These are phyloP conservation scores for Kryptopterus vitreolus DNA, from an alignment of 2,797 vertebrate genomes.

Conservation along the genomic window DNA sequence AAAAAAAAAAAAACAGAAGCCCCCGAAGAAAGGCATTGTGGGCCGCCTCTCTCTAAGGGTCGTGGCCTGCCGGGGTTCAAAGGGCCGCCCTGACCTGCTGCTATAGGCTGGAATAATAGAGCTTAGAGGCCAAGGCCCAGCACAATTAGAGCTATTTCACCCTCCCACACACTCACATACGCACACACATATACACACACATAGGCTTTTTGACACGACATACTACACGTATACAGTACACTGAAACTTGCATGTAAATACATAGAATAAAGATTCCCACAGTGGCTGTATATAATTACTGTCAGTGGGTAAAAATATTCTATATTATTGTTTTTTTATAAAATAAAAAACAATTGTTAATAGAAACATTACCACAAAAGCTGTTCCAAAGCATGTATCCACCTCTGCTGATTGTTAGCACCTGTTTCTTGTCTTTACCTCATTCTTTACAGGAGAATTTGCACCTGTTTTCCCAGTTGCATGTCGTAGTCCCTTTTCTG, in stretches of 20 bases:
- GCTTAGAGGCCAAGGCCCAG: constrained; percentile 80
- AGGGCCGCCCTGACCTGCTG: constrained; percentile 81
- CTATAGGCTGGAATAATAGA: constrained; percentile 78
- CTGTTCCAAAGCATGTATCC: no score
- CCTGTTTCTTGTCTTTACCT: constrained; percentile 1
- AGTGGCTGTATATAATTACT: not conserved
- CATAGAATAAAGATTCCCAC: constrained; percentile 5
- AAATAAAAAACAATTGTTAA: not conserved
- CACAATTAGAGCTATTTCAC: constrained; percentile 82
- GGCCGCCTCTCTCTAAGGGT: constrained; percentile 73
- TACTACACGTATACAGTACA: constrained; percentile 23
- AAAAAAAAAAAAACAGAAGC: constrained; percentile 51
- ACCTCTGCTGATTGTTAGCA: not conserved
- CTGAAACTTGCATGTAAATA: constrained; percentile 4
- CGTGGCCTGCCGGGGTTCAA: constrained; percentile 86
- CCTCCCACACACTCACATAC: constrained; percentile 43
- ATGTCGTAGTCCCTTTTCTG: not conserved
- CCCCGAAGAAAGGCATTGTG: constrained; percentile 73
- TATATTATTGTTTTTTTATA: not conserved
- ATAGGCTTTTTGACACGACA: constrained; percentile 16
- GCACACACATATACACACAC: constrained; percentile 20
- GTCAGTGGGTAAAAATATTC: not conserved
- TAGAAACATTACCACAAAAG: not conserved
- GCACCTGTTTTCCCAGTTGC: not conserved
- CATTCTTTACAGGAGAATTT: not conserved